These are phyloP conservation scores for Rhinoptilus africanus DNA, from an alignment of 2,113 vertebrate genomes.

Conservation along the genomic window DNA sequence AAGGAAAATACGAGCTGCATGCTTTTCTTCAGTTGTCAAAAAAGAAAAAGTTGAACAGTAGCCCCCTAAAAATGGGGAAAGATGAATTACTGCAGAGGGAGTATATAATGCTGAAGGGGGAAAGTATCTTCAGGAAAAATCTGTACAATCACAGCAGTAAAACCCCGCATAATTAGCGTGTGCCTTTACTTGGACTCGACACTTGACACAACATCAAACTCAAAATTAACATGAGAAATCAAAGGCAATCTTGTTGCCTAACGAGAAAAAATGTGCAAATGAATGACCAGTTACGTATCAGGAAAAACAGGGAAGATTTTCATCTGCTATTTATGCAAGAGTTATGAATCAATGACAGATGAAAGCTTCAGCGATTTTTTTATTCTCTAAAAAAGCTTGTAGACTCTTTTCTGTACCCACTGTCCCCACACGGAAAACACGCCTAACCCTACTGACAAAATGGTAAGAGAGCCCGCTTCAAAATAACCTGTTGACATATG, in stretches of 20 bases:
- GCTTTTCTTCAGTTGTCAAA: neutral
- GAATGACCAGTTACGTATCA: neutral
- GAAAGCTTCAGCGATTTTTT: neutral
- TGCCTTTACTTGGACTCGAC: neutral
- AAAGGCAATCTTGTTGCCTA: neutral
- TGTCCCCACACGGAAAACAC: neutral
- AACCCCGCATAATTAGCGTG: neutral
- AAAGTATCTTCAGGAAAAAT: neutral
- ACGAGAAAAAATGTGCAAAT: neutral
- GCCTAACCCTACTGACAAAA: neutral
- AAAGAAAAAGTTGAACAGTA: neutral
- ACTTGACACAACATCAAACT: neutral
- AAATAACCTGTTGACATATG: slow-evolving; percentile 70
- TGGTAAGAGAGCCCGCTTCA: slow-evolving; percentile 19
- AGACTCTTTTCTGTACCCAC: neutral
- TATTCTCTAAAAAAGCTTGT: neutral
- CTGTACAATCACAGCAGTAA: neutral
- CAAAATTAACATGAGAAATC: neutral
- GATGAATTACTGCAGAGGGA: neutral
- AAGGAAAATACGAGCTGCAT: neutral
- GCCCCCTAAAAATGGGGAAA: neutral
- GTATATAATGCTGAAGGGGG: neutral
- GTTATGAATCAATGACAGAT: neutral
- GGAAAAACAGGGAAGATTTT: neutral
- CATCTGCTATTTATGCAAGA: neutral